phyloP scores from a whole-genome alignment of 2,113 vertebrate species.

The Micronycteris hirsuta region DNA sequence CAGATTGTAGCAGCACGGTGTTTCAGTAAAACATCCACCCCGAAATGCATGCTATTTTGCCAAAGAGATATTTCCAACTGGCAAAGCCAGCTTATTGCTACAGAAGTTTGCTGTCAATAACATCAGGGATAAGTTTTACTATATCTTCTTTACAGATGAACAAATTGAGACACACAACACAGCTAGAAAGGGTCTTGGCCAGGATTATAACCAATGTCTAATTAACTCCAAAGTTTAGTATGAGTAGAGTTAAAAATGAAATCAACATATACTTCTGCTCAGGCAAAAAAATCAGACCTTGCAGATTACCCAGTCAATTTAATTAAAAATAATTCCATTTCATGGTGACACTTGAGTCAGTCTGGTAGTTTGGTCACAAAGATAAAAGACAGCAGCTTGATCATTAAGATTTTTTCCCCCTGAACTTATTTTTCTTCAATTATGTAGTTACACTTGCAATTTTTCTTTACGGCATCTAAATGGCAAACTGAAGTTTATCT shows the following conservation, averaged over 20 bases:
- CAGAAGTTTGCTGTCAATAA: neutral
- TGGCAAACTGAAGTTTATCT: neutral
- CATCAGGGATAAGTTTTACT: neutral
- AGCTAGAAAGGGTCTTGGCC: neutral
- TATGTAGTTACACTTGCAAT: neutral
- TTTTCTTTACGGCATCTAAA: neutral
- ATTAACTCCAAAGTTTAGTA: neutral
- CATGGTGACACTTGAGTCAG: neutral
- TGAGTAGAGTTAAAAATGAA: neutral
- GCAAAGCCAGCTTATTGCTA: neutral
- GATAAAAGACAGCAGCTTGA: neutral
- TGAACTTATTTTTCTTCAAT: neutral
- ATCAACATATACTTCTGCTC: neutral
- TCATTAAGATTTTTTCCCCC: neutral
- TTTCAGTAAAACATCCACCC: neutral
- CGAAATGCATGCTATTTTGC: constrained; percentile 11
- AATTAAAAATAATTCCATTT: neutral
- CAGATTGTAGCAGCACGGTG: neutral
- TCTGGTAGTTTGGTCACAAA: neutral
- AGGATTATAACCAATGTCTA: neutral
- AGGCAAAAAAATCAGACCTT: neutral
- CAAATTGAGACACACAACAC: neutral
- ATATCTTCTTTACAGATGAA: neutral
- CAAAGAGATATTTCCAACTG: constrained; percentile 30
- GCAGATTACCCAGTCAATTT: neutral